Base-by-base conservation (phyloP, 2,888 invertebrate species). In the Pyrgus malvae region DNA sequence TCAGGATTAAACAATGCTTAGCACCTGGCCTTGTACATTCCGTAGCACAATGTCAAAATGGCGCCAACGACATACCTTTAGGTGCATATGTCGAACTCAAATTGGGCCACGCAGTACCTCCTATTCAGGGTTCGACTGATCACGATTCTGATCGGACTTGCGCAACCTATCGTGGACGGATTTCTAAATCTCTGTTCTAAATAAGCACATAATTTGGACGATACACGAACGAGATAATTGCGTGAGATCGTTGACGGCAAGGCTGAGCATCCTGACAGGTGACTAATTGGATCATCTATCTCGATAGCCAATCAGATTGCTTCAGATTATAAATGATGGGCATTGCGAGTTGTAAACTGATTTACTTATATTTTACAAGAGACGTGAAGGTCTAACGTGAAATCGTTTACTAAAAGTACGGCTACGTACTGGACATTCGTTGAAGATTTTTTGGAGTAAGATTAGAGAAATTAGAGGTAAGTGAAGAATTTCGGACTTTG, bases 111-210 rank as follows among this genome's bases (percentile, higher is more conserved):
- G 59, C 62, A 70, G 58, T 56, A 65, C 68, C 65, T 64, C 66
- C 64, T 62, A 64, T 60, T 69, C 71, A 71, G 59, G 71, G 70
- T 58, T 67, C 66, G 54, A 64, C 58, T 60, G 65, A 65, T 64
- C 72, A 70, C 71, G 71, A 70, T 59, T 57, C 58, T 53, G 58
- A 56, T 50, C 53, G 50, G 29, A 44, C 38, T 70, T 68, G 66
- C 60, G 63, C 66, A 68, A 69, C 54, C 21, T 46, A 57, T 63
- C 46, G 38, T 61, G 48, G 57, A 63, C 58, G 21, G 51, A 49
- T 57, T 50, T 41, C 40, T 25, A 53, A 57, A 51, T 53, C 45
- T 33, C 45, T 33, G 58, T 61, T 58, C 55, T 8, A 42, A 55
- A 55, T 55, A 50, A 51, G 38, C 55, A 31, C 48, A 44, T 44